A percentile compares a stretch with the other conserved stretches of the same genome.
Evolutionary conservation across 2,113 vertebrate species (phyloP).

Genomic region (Loxodonta africana): DNA sequence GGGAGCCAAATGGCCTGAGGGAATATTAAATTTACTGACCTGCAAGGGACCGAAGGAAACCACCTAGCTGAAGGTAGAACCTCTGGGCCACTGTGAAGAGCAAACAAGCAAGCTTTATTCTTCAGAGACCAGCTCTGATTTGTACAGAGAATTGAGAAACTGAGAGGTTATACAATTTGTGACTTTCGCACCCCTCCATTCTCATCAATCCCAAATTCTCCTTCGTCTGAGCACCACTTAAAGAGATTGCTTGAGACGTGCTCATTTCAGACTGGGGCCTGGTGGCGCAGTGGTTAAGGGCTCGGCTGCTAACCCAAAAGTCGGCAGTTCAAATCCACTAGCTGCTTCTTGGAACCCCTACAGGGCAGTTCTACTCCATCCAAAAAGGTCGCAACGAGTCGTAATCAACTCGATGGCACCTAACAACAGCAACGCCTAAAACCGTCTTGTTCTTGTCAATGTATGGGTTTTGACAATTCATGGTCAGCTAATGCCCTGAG

Average conservation of each 20-base stretch:
- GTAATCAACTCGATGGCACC: too few species aligned
- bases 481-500: neutral
- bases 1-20: neutral
- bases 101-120: conserved; percentile 26
- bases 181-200: neutral
- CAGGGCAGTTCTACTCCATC: too few species aligned
- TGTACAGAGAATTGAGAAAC: neutral
- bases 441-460: neutral
- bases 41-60: neutral
- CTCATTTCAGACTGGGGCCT: neutral
- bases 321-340: too few species aligned
- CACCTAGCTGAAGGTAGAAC: neutral
- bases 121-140: conserved; percentile 23
- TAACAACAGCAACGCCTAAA: neutral
- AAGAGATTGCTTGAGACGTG: neutral
- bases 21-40: neutral
- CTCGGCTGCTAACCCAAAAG: too few species aligned
- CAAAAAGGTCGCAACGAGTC: too few species aligned
- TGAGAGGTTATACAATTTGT: neutral
- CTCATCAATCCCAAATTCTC: conserved; percentile 32
- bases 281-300: too few species aligned
- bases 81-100: neutral
- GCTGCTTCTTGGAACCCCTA: too few species aligned
- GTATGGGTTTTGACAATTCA: neutral
- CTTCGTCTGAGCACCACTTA: neutral